Percentiles rank a stretch among this genome's conserved stretches.
These are phyloP conservation scores for Drosophila birchii DNA, from an alignment of 2,888 invertebrate species.

Conservation along the genomic window DNA sequence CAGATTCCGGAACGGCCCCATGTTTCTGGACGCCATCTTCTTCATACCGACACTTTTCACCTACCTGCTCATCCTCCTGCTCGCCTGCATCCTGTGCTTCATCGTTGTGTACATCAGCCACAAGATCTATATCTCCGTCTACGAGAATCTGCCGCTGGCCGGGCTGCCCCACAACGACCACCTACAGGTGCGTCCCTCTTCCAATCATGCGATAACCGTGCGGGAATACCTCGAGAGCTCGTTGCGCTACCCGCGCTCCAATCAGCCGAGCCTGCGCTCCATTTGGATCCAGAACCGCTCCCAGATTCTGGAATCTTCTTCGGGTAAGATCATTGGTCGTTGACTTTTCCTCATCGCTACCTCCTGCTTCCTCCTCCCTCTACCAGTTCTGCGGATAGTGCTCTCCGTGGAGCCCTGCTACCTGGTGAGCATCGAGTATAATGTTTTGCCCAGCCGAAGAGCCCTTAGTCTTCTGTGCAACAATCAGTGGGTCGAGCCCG, in stretches of 20 bases:
- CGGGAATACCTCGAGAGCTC: conserved; percentile 34
- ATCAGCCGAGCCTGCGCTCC: conserved; percentile 52
- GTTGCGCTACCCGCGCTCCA: not conserved
- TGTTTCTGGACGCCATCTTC: conserved; percentile 81
- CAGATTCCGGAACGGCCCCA: conserved; percentile 35
- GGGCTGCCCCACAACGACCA: conserved; percentile 38
- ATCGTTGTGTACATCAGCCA: conserved; percentile 83
- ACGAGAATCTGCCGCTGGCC: conserved; percentile 79
- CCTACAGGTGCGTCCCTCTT: conserved; percentile 10
- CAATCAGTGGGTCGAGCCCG: conserved; percentile 31
- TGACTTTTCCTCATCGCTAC: not conserved
- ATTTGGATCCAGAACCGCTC: conserved; percentile 66
- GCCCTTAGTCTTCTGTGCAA: conserved; percentile 58
- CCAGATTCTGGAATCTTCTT: conserved; percentile 43
- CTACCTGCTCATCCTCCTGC: conserved; percentile 81
- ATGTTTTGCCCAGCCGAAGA: conserved; percentile 45
- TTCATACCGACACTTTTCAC: conserved; percentile 83
- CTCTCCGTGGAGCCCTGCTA: conserved; percentile 74
- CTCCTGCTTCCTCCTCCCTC: not conserved
- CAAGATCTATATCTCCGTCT: conserved; percentile 82
- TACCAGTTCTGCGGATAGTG: conserved; percentile 59
- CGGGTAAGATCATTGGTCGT: conserved; percentile 53
- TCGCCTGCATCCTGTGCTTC: conserved; percentile 82
- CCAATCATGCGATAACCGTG: conserved; percentile 30
- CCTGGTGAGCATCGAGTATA: conserved; percentile 68